Evolutionary conservation across 2,113 vertebrate species (phyloP), one percentile per base, ranked within the genome.

Genomic region (Sander vitreus): DNA sequence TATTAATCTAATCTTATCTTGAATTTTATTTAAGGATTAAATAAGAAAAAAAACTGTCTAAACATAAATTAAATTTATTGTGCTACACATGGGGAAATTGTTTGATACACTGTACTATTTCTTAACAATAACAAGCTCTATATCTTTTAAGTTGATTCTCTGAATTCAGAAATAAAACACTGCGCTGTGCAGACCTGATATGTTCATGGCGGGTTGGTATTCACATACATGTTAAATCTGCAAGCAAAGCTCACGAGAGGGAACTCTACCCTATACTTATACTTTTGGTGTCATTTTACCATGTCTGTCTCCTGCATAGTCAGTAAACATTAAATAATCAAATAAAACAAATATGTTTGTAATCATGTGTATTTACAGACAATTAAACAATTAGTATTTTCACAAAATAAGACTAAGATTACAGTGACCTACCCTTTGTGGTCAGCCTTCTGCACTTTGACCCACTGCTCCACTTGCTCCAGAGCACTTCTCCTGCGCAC

Each of bases 401-500:
- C 30, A 16, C 43, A 48, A 18, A 19, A 36, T 36, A 11, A 25
- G 0, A n/a, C 27, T n/a, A n/a, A 54, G 15, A 12, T n/a, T 14
- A 55, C 15, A 19, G 27, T 18, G 47, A 95, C 97, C 90, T 67
- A 98, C 97, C 97, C 98, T 94, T 94, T 96, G 64, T 93, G 71
- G 0, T 98, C 97, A 45, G 93, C 95, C 92, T 97, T 99, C 92
- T 97, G 97, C 72, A 96, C 93, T 90, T 98, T 97, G 8, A 97
- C 95, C 97, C 97, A 99, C 68, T 97, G 96, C 77, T 99, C 97
- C 94, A 97, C 96, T 71, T 98, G 96, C 83, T 96, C 96, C 95
- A 98, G 92, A 65, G 93, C 86, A 76, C 91, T 97, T 80, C 95
- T 97, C 89, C 96, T 95, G 85, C 97, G 96, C 89, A 91, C 93